phyloP scores from a whole-genome alignment of 2,797 vertebrate species.

The Ptychadena robeensis region DNA sequence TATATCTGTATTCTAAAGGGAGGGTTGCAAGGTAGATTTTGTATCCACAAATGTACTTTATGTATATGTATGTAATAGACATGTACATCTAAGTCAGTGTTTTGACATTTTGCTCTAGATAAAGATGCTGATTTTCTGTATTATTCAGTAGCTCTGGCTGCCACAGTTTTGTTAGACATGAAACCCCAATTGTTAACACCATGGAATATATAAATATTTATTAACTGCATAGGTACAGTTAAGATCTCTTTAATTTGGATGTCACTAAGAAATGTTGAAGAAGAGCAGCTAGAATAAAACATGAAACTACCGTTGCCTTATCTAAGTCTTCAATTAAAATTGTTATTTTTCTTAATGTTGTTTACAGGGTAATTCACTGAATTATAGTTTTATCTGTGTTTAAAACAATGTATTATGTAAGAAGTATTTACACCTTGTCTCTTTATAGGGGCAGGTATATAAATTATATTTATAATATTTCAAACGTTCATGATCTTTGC shows the following conservation, averaged over 20 bases:
- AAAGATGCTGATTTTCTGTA: slow-evolving; percentile 61
- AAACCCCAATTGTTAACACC: slow-evolving; percentile 58
- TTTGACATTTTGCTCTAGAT: slow-evolving; percentile 61
- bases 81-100: slow-evolving; percentile 61
- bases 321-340: neutral
- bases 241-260: slow-evolving; percentile 58
- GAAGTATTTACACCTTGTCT: no score
- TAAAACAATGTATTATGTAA: no score
- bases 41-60: slow-evolving; percentile 57
- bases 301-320: slow-evolving; percentile 7
- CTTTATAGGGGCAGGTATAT: no score
- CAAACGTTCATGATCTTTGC: no score
- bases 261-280: slow-evolving; percentile 43
- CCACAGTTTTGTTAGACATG: slow-evolving; percentile 60
- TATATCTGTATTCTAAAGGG: slow-evolving; percentile 52
- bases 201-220: slow-evolving; percentile 60
- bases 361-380: neutral
- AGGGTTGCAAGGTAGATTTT: slow-evolving; percentile 39
- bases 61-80: slow-evolving; percentile 60
- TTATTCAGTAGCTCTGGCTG: slow-evolving; percentile 61
- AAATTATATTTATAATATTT: no score
- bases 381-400: no score
- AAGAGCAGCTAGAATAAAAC: slow-evolving; percentile 18
- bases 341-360: neutral
- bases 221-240: slow-evolving; percentile 50